Evolutionary conservation across 2,113 vertebrate species (phyloP).

Genomic region (Anolis carolinensis): DNA sequence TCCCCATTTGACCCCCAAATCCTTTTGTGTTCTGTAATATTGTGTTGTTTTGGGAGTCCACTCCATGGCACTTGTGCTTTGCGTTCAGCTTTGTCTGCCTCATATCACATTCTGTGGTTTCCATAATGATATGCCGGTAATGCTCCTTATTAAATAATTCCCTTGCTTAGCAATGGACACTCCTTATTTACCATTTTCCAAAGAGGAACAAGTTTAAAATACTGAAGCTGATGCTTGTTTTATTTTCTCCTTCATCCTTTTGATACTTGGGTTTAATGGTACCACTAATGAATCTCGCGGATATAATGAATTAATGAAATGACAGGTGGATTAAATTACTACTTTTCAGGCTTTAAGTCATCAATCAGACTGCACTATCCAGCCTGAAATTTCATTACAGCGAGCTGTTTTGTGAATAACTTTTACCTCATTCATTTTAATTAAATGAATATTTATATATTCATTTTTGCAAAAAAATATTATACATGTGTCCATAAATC

Average conservation of each 20-base stretch:
- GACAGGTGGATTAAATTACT: conserved; percentile 29
- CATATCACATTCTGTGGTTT: neutral
- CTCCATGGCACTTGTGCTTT: neutral
- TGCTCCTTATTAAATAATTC: neutral
- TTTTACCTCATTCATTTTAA: conserved; percentile 17
- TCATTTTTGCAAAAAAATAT: neutral
- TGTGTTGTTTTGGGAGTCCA: neutral
- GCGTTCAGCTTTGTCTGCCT: neutral
- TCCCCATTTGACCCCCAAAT: too few relatives aligned
- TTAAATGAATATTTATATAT: conserved; percentile 37
- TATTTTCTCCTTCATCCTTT: neutral
- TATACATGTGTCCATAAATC: conserved; percentile 13
- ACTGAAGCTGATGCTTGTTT: neutral
- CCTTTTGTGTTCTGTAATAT: neutral
- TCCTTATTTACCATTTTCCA: conserved; percentile 15
- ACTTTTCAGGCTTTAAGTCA: conserved; percentile 12
- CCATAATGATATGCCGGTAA: neutral
- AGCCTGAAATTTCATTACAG: neutral
- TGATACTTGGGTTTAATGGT: neutral
- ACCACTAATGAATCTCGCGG: conserved; percentile 23
- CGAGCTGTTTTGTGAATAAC: neutral
- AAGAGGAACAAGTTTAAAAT: conserved; percentile 26
- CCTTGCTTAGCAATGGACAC: neutral
- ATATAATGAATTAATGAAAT: conserved; percentile 27
- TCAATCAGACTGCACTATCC: conserved; percentile 18